phyloP scores from a whole-genome alignment of 2,888 invertebrate species.

The Macropis europaea region DNA sequence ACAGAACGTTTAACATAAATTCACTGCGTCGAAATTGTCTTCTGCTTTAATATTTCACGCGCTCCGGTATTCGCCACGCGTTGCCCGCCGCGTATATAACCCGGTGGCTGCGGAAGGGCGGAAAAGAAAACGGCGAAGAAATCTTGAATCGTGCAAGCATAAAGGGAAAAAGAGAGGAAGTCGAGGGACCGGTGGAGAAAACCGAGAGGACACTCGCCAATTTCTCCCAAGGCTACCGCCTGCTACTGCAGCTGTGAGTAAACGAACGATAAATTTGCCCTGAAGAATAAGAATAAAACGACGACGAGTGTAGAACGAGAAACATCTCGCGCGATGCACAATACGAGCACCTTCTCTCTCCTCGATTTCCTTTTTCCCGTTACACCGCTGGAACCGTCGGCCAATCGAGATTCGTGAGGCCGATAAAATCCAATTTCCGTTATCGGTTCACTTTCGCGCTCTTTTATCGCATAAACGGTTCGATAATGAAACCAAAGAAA shows the following conservation, averaged over 20 bases:
- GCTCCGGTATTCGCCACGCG: conserved; percentile 22
- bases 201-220: conserved; percentile 41
- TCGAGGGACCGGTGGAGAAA: conserved; percentile 6
- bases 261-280: conserved; percentile 68
- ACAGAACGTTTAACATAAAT: no score
- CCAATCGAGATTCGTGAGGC: conserved; percentile 55
- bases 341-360: conserved; percentile 32
- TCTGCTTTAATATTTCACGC: conserved; percentile 18
- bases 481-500: not conserved
- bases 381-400: conserved; percentile 46
- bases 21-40: no score
- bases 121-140: conserved; percentile 15
- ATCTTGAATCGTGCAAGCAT: conserved; percentile 35
- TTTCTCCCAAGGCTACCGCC: conserved; percentile 47
- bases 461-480: not conserved
- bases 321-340: conserved; percentile 54
- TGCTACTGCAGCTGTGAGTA: conserved; percentile 63
- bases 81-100: conserved; percentile 16
- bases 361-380: conserved; percentile 2
- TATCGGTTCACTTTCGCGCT: conserved; percentile 41
- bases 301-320: conserved; percentile 21
- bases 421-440: conserved; percentile 65
- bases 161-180: not conserved
- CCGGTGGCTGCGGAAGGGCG: not conserved
- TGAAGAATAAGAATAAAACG: conserved; percentile 67